phyloP scores from a whole-genome alignment of 2,888 invertebrate genomes.

The Tromatobia lineatoria region DNA sequence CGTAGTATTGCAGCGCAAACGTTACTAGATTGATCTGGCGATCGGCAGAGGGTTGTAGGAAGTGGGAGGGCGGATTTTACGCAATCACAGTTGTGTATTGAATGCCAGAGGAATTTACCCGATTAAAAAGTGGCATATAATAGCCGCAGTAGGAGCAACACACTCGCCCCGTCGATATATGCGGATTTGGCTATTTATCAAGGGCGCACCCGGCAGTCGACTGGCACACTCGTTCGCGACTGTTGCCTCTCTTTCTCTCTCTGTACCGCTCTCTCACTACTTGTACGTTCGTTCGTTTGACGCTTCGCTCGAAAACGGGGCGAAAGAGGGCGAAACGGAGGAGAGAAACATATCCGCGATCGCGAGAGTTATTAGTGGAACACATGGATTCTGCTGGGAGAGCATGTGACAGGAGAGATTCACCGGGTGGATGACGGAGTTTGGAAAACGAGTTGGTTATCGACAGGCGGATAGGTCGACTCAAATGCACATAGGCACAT shows the following conservation, averaged over 20 bases:
- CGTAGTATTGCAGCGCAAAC: background rate
- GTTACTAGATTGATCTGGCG: background rate
- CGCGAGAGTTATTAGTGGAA: slow-evolving; percentile 55
- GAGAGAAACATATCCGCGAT: slow-evolving; percentile 33
- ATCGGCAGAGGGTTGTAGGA: background rate
- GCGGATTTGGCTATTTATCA: slow-evolving; percentile 51
- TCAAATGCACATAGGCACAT: background rate
- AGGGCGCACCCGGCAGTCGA: slow-evolving; percentile 11
- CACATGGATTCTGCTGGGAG: slow-evolving; percentile 35
- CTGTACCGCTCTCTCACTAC: too few relatives aligned
- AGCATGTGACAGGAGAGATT: slow-evolving; percentile 24
- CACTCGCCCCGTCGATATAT: slow-evolving; percentile 20
- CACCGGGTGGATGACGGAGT: slow-evolving; percentile 35
- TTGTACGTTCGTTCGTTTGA: slow-evolving; percentile 33
- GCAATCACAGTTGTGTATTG: slow-evolving; percentile 14
- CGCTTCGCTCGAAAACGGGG: background rate
- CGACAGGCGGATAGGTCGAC: slow-evolving; percentile 21
- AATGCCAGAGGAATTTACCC: slow-evolving; percentile 4
- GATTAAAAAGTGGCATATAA: slow-evolving; percentile 46
- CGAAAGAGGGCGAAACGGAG: background rate
- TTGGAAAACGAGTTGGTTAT: slow-evolving; percentile 43
- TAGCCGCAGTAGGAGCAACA: slow-evolving; percentile 28
- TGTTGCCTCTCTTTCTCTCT: slow-evolving; percentile 8
- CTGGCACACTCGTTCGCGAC: slow-evolving; percentile 27
- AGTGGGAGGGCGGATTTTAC: background rate